Evolutionary conservation across 2,888 invertebrate species (phyloP).

Genomic region (Podotricha telesiphe): DNA sequence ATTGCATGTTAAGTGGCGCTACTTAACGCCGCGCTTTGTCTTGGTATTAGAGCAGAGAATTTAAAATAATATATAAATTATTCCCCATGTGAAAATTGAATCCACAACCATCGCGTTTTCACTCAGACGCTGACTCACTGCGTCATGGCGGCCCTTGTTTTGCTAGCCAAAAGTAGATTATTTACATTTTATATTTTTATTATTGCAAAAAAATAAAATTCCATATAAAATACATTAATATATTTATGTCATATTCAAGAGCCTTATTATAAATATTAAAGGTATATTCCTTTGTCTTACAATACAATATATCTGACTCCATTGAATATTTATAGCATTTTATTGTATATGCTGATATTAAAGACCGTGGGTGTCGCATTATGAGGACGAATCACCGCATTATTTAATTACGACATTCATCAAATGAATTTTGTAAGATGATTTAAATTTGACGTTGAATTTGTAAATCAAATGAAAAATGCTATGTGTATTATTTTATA

Average conservation of each 20-base stretch:
- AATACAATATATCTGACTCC: conserved; percentile 10
- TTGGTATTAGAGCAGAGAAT: no score
- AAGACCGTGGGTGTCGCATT: conserved; percentile 36
- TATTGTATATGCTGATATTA: conserved; percentile 26
- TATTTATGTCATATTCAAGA: background rate
- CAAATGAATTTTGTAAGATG: conserved; percentile 35
- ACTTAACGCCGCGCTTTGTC: no score
- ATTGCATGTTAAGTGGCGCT: no score
- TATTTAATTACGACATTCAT: conserved; percentile 30
- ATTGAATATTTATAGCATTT: conserved; percentile 11
- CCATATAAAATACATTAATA: no score
- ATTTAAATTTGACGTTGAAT: conserved; percentile 26
- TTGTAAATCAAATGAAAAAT: background rate
- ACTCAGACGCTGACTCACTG: no score
- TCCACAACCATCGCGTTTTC: no score
- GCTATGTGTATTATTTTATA: background rate
- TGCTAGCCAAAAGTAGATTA: background rate
- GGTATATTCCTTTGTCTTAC: background rate
- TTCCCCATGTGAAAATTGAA: no score
- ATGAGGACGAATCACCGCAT: conserved; percentile 40
- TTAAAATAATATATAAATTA: no score
- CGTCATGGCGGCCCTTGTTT: no score
- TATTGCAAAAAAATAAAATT: no score
- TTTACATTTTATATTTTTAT: no score
- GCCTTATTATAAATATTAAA: background rate